Conservation (phyloP, 1,140 invertebrate genomes). For the Plectus sambesii region DNA sequence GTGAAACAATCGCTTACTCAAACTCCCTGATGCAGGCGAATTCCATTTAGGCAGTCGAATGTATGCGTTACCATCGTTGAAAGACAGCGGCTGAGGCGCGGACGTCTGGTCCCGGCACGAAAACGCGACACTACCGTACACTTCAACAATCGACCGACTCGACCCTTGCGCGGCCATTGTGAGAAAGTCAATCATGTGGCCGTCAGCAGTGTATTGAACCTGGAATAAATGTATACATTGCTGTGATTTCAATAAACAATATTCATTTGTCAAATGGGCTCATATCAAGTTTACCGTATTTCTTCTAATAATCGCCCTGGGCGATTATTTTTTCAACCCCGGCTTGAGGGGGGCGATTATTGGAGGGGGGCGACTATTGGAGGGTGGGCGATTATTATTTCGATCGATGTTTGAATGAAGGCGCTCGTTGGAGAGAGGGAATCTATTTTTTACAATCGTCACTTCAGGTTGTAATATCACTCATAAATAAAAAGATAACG, state of each 20-base stretch:
- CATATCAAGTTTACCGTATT: too few relatives aligned
- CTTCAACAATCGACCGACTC: conserved; percentile 61
- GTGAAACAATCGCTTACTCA: conserved; percentile 27
- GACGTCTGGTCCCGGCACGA: conserved; percentile 29
- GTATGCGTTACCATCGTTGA: conserved; percentile 27
- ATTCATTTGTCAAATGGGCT: too few relatives aligned
- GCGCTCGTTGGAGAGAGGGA: too few relatives aligned
- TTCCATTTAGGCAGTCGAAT: conserved; percentile 39
- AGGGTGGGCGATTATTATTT: too few relatives aligned
- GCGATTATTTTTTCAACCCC: too few relatives aligned
- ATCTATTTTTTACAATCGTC: too few relatives aligned
- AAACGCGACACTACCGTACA: conserved; percentile 73
- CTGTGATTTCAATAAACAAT: conserved; percentile 15
- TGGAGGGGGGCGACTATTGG: too few relatives aligned
- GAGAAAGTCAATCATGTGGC: conserved; percentile 70
- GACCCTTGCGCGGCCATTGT: conserved; percentile 71
- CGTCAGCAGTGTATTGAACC: conserved; percentile 83
- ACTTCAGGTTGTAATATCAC: too few relatives aligned
- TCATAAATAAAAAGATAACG: too few relatives aligned
- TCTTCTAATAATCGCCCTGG: too few relatives aligned
- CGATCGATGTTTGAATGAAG: too few relatives aligned
- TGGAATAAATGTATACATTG: conserved; percentile 46
- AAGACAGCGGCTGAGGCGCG: conserved; percentile 40
- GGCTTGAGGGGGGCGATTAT: too few relatives aligned
- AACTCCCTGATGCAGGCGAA: conserved; percentile 36